Evolutionary conservation across 2,888 invertebrate genomes (phyloP).

Genomic region (Lacanobia wlatinum): DNA sequence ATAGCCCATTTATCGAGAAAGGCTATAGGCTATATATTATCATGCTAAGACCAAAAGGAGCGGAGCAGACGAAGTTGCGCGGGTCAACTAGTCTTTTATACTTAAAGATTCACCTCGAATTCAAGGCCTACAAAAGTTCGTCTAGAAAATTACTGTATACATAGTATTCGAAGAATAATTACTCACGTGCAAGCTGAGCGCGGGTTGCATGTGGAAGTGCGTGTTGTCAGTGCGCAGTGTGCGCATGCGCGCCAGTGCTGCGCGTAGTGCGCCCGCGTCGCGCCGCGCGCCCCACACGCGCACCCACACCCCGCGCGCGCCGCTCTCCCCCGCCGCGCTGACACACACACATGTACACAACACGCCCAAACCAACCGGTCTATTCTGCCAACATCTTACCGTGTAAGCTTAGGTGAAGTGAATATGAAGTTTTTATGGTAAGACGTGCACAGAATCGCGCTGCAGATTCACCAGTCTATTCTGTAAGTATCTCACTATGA

Average conservation of each 20-base stretch:
- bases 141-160: too few relatives aligned
- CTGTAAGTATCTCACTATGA: background rate
- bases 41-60: too few relatives aligned
- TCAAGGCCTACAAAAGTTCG: too few relatives aligned
- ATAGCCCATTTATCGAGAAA: too few relatives aligned
- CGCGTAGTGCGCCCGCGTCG: constrained; percentile 81
- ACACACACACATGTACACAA: background rate
- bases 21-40: too few relatives aligned
- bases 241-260: constrained; percentile 79
- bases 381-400: background rate
- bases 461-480: background rate
- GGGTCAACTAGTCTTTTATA: too few relatives aligned
- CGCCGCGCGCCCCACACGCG: constrained; percentile 83
- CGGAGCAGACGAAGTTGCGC: too few relatives aligned
- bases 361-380: background rate
- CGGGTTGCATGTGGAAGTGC: constrained; percentile 93
- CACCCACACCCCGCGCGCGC: constrained; percentile 79
- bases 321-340: constrained; percentile 76
- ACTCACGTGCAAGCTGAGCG: constrained; percentile 93
- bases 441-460: too few relatives aligned
- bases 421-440: too few relatives aligned
- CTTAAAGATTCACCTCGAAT: too few relatives aligned
- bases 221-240: constrained; percentile 79
- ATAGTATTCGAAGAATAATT: background rate
- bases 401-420: too few relatives aligned